Evolutionary conservation across 2,113 vertebrate genomes (phyloP).

Genomic region (Alces alces): DNA sequence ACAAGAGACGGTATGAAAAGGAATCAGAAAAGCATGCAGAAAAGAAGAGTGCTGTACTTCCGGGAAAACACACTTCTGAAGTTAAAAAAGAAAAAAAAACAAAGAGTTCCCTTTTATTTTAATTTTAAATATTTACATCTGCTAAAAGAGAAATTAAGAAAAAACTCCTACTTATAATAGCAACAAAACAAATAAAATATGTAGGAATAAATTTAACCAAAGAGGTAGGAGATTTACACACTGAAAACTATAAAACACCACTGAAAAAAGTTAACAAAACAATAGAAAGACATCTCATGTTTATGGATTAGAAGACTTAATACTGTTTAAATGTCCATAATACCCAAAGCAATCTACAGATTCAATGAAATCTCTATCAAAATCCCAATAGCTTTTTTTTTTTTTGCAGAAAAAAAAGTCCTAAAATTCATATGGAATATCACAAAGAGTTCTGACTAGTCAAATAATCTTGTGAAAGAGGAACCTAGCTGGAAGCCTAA

Average conservation of each 20-base stretch:
- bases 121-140: neutral
- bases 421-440: neutral
- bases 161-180: neutral
- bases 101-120: neutral
- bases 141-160: neutral
- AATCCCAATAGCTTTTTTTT: neutral
- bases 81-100: neutral
- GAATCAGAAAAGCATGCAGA: neutral
- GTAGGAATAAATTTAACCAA: neutral
- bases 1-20: neutral
- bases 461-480: neutral
- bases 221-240: neutral
- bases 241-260: neutral
- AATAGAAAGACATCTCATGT: neutral
- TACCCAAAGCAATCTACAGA: neutral
- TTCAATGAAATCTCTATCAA: neutral
- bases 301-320: neutral
- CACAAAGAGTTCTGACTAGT: neutral
- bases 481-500: neutral
- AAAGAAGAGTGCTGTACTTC: neutral
- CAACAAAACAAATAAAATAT: neutral
- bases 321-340: neutral
- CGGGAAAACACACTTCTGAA: neutral
- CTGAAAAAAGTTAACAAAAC: neutral
- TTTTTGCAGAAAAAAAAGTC: neutral